These are phyloP conservation scores for Tipula vernalis DNA, from an alignment of 2,888 invertebrate species.

Conservation along the genomic window DNA sequence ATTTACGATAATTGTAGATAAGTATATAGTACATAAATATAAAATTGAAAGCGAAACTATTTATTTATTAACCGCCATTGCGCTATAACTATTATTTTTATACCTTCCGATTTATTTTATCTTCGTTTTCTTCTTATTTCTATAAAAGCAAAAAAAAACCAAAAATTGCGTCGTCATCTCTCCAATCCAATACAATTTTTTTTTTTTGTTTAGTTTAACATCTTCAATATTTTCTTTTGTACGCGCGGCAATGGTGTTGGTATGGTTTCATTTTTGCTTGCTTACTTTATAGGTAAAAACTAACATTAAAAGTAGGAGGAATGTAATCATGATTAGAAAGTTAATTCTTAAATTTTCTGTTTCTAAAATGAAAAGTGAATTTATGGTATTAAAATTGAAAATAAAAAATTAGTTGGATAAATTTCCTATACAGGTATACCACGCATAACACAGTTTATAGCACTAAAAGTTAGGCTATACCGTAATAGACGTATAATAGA, in stretches of 20 bases:
- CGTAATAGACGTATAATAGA: too few species aligned
- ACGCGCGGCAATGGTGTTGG: background rate
- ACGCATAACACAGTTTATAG: background rate
- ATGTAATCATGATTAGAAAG: background rate
- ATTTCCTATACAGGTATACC: background rate
- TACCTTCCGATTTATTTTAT: background rate
- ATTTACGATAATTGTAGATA: background rate
- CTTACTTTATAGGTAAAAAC: background rate
- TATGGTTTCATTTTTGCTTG: background rate
- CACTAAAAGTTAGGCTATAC: too few species aligned
- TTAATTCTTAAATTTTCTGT: background rate
- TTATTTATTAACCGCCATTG: background rate
- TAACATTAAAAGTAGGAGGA: background rate
- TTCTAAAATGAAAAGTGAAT: background rate
- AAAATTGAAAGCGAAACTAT: conserved; percentile 4
- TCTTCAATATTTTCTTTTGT: background rate
- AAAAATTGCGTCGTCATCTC: background rate
- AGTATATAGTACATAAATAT: background rate
- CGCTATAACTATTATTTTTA: background rate
- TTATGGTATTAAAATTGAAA: background rate
- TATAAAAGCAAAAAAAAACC: background rate
- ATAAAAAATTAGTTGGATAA: background rate
- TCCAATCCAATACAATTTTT: background rate
- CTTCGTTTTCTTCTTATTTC: background rate
- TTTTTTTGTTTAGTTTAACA: background rate